Evolutionary conservation across 2,888 invertebrate genomes (phyloP), one percentile per base, ranked within the genome.

Genomic region (Troilus luridus): DNA sequence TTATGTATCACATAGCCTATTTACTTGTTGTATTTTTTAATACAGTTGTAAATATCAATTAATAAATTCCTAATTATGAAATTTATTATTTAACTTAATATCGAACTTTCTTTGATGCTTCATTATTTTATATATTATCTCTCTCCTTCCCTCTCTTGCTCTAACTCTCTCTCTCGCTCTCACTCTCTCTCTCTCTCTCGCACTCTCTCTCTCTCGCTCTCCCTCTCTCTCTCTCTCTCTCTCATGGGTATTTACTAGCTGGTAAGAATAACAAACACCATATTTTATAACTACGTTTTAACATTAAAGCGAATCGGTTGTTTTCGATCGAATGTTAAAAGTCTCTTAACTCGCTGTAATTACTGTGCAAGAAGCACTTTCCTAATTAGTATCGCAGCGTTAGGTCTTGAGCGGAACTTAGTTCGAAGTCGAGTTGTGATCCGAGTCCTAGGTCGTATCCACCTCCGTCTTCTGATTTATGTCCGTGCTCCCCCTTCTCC

Each of bases 361-460:
- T 85, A 85, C n/a, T 85, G 12, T 56, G 85, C 56, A 85, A 85
- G 85, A 85, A 85, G 56, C 85, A 85, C 85, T 85, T 85, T 85
- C 56, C 85, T 85, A 85, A 85, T 85, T 85, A 85, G 56, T n/a
- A 58, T 85, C 11, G 85, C 85, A 11, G 85, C 56, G 19, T n/a
- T 17, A 58, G 85, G n/a, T 85, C 85, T 85, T 85, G 54, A 58
- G 56, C 54, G 85, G 41, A 85, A 85, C 56, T 85, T 85, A 85
- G 85, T 85, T 58, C 21, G 85, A 12, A 56, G 85, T 54, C 85
- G 56, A 85, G 85, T 85, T 85, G 85, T 85, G 85, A 85, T 85
- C 85, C 12, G 56, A 85, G 85, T 85, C 85, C 72, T 41, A 27
- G 72, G 27, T 41, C 72, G 72, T 41, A 77, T 77, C 72, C 72